These are phyloP conservation scores for Geococcyx californianus DNA, from an alignment of 2,113 vertebrate species.

Conservation along the genomic window DNA sequence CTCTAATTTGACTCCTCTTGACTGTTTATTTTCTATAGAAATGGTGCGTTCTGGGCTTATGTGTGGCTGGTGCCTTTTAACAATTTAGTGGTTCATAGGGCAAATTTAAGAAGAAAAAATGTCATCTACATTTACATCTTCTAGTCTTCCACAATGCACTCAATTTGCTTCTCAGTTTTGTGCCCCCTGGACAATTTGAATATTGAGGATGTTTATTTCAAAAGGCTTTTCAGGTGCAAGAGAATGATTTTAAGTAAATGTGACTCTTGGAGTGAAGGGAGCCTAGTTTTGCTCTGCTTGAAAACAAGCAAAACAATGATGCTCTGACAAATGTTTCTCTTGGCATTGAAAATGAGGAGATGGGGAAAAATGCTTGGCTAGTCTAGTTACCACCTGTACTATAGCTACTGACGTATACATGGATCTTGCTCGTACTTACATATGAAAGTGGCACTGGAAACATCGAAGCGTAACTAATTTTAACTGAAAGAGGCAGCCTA, in stretches of 20 bases:
- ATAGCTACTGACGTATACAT: background rate
- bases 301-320: background rate
- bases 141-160: background rate
- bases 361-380: background rate
- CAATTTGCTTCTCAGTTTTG: background rate
- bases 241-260: slow-evolving; percentile 28
- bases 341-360: background rate
- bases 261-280: background rate
- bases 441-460: background rate
- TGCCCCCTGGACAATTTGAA: background rate
- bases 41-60: rapidly evolving
- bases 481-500: background rate
- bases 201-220: background rate
- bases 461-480: background rate
- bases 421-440: background rate
- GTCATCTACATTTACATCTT: background rate
- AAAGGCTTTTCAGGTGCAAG: slow-evolving; percentile 44
- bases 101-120: background rate
- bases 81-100: background rate
- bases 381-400: background rate
- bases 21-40: background rate
- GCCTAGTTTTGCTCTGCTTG: background rate
- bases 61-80: background rate
- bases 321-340: slow-evolving; percentile 28
- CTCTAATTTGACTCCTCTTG: background rate